A percentile compares a stretch with the other conserved stretches of the same genome.
Conservation (phyloP, 2,797 vertebrate species). For the Acomys russatus region DNA sequence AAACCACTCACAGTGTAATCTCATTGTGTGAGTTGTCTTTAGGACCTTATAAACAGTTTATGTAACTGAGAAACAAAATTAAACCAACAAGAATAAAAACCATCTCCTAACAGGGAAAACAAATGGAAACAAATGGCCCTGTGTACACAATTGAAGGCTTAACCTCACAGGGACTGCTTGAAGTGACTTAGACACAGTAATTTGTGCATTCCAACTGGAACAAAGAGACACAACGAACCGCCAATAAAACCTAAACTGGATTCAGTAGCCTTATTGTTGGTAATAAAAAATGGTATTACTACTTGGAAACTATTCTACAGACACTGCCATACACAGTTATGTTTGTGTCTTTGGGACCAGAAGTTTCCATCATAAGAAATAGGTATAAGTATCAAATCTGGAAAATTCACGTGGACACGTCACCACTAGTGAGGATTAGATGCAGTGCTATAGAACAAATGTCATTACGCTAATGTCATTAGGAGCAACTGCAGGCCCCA, state of each 20-base stretch:
- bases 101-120: constrained; percentile 52
- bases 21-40: constrained; percentile 63
- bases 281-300: constrained; percentile 62
- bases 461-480: neutral
- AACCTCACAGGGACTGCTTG: constrained; percentile 62
- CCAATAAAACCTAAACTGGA: constrained; percentile 54
- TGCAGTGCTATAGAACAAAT: neutral
- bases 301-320: constrained; percentile 50
- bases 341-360: constrained; percentile 48
- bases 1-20: constrained; percentile 58
- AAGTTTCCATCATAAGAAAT: constrained; percentile 29
- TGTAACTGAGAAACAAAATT: constrained; percentile 66
- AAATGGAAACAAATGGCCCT: constrained; percentile 57
- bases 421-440: constrained; percentile 55
- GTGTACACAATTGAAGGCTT: constrained; percentile 58
- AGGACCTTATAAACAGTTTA: constrained; percentile 68
- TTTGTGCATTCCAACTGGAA: constrained; percentile 62
- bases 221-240: constrained; percentile 70
- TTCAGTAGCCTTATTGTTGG: constrained; percentile 63
- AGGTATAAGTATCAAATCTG: constrained; percentile 3
- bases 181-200: constrained; percentile 59
- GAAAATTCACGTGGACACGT: constrained; percentile 49
- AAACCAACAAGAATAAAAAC: constrained; percentile 71
- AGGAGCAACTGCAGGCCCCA: neutral
- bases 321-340: constrained; percentile 43